Conservation (phyloP, 2,888 invertebrate genomes). For the Drosophila subquinaria region DNA sequence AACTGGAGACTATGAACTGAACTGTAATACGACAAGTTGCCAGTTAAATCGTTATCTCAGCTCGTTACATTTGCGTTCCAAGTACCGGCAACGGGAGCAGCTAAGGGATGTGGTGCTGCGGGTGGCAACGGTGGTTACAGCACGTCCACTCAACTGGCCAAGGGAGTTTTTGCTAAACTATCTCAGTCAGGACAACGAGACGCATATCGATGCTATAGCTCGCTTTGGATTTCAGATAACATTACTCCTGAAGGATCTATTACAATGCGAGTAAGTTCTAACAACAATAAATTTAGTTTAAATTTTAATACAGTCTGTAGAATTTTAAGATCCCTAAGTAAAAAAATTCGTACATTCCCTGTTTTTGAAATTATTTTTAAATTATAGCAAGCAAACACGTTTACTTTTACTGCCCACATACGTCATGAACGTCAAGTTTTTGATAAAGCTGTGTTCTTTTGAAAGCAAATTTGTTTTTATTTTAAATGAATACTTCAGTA, state of each 20-base stretch:
- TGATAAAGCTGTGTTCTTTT: too few species aligned
- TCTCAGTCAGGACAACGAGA: slow-evolving; percentile 66
- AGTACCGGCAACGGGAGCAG: slow-evolving; percentile 74
- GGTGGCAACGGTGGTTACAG: slow-evolving; percentile 78
- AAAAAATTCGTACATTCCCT: too few species aligned
- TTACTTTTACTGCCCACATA: too few species aligned
- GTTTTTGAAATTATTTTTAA: too few species aligned
- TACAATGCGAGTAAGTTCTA: slow-evolving; percentile 74
- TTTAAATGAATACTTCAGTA: neutral
- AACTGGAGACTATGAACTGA: slow-evolving; percentile 71
- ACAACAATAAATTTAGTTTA: too few species aligned
- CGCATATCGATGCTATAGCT: slow-evolving; percentile 71
- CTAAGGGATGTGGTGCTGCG: slow-evolving; percentile 79
- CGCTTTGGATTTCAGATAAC: slow-evolving; percentile 76
- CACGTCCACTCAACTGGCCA: slow-evolving; percentile 60
- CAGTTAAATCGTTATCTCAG: slow-evolving; percentile 59
- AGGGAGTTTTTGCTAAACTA: slow-evolving; percentile 52
- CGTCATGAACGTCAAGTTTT: too few species aligned
- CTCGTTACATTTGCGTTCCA: slow-evolving; percentile 64
- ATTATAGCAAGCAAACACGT: too few species aligned
- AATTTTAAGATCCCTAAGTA: neutral
- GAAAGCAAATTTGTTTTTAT: too few species aligned
- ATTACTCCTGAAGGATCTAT: slow-evolving; percentile 68
- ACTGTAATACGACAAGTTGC: slow-evolving; percentile 63
- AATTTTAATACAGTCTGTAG: neutral